Evolutionary conservation across 2,888 invertebrate genomes (phyloP).

Genomic region (Stramonita haemastoma): DNA sequence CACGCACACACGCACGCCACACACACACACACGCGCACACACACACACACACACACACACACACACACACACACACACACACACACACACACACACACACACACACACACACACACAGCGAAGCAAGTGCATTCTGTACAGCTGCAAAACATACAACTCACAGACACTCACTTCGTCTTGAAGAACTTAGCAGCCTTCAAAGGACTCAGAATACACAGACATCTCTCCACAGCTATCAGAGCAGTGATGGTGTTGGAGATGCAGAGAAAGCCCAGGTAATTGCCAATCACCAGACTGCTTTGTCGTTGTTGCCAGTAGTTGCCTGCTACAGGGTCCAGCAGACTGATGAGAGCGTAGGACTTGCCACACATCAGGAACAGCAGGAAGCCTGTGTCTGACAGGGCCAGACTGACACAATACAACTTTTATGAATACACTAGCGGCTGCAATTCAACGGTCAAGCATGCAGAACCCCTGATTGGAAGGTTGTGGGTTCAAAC

Average conservation of each 20-base stretch:
- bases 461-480: background rate
- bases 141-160: too few species aligned
- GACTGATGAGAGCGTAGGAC: background rate
- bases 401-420: background rate
- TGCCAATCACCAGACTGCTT: background rate
- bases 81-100: too few species aligned
- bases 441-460: too few species aligned
- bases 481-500: too few species aligned
- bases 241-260: conserved; percentile 18
- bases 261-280: background rate
- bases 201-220: conserved; percentile 23
- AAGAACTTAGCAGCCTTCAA: conserved; percentile 26
- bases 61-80: too few species aligned
- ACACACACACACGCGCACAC: too few species aligned
- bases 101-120: too few species aligned
- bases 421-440: too few species aligned
- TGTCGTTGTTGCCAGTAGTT: conserved; percentile 3
- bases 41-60: too few species aligned
- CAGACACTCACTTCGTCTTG: background rate
- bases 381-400: conserved; percentile 21
- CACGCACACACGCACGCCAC: too few species aligned
- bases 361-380: conserved; percentile 24
- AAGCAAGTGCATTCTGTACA: too few species aligned
- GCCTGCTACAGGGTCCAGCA: background rate
- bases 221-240: conserved; percentile 29